Base-by-base conservation (phyloP, 2,797 vertebrate genomes). In the Coilia nasus region DNA sequence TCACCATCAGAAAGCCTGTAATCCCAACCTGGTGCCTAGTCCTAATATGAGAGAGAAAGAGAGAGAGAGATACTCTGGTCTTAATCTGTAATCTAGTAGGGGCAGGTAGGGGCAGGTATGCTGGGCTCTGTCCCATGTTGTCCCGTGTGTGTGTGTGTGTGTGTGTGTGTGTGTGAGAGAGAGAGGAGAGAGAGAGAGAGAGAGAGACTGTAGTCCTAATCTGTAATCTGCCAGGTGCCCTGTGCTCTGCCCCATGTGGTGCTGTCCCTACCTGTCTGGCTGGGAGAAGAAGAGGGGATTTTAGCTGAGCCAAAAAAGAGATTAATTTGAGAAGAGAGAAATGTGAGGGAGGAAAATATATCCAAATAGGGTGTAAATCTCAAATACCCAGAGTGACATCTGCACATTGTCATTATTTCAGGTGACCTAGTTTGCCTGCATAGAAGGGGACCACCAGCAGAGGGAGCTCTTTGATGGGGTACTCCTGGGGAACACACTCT, bases 381-480 rank as follows among this genome's bases (percentile, higher is more conserved):
- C 67, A 6, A 28, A 57, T 35, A 15, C 46, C 67, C 31, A 17
- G 67, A 75, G 28, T 75, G 67, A 5, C 31, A 35, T 75, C 28
- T 75, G 67, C 67, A 75, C 31, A 31, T 2, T 35, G 31, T 15
- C 1, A 17, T 59, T 59, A 59, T 75, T 67, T 75, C 12, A 41
- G 28, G 80, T 86, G 86, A 89, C 47, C 75, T 82, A 64, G 54
- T 81, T 88, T 71, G 15, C 56, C 6, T 50, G 25, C 78, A 21
- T 17, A 35, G 67, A 19, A 71, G 47, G 50, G 47, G 44, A 35
- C 15, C 28, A 17, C 88, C 89, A 90, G 88, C 14, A 90, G 89
- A 90, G 82, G 88, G 89, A 15, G 81, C 87, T 88, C 59, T 88
- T 62, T 82, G 88, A 82, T 81, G 56, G 81, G 23, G 50, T 44